Percentiles rank a stretch among this genome's conserved stretches.
These are phyloP conservation scores for Strix aluco DNA, from an alignment of 2,113 vertebrate species.

Conservation along the genomic window DNA sequence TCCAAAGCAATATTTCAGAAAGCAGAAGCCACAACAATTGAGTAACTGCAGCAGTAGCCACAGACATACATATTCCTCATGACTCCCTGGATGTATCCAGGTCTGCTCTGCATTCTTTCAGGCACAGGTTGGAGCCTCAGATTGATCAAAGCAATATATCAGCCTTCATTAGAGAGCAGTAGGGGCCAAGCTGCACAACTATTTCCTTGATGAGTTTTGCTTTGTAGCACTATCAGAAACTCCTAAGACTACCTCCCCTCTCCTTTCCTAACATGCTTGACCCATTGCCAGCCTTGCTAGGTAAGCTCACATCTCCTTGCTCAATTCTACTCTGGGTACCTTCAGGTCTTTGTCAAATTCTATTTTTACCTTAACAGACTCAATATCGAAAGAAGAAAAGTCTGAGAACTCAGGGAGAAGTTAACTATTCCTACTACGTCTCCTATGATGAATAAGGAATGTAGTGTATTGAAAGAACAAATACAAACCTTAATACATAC, in stretches of 20 bases:
- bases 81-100: neutral
- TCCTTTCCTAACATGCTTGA: neutral
- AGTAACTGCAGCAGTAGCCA: neutral
- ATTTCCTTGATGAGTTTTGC: neutral
- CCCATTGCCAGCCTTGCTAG: neutral
- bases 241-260: neutral
- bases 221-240: neutral
- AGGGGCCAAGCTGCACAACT: neutral
- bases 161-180: neutral
- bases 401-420: neutral
- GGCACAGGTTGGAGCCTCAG: neutral
- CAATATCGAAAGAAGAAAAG: neutral
- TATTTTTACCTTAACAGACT: neutral
- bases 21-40: neutral
- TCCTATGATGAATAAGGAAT: neutral
- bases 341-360: neutral
- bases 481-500: neutral
- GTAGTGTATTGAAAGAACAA: neutral
- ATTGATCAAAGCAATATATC: neutral
- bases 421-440: neutral
- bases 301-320: neutral
- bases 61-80: neutral
- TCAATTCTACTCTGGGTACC: neutral
- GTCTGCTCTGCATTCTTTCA: neutral
- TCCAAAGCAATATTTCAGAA: neutral